phyloP scores from a whole-genome alignment of 2,797 vertebrate species.

The Jordanella pulchra region DNA sequence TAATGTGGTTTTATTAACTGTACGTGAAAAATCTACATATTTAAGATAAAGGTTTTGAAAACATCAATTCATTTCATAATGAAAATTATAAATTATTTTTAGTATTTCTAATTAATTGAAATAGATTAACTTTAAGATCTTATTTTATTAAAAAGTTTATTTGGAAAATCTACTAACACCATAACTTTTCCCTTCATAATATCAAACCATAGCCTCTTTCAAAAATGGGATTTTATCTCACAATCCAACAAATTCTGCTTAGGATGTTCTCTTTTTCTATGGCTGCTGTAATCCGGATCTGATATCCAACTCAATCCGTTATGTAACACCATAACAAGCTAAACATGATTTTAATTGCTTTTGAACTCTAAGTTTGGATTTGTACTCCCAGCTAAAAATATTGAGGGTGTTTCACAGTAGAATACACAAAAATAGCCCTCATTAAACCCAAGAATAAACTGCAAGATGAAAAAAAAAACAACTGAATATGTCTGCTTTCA shows the following conservation, averaged over 20 bases:
- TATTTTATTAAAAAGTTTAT: not conserved
- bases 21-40: too few species aligned
- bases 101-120: too few species aligned
- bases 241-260: too few species aligned
- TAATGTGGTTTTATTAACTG: too few species aligned
- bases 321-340: not conserved
- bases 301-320: not conserved
- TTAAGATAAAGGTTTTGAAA: too few species aligned
- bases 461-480: slow-evolving; percentile 17
- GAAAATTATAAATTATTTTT: too few species aligned
- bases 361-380: not conserved
- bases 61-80: too few species aligned
- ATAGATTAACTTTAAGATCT: too few species aligned
- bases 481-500: slow-evolving; percentile 2
- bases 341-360: slow-evolving; percentile 1
- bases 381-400: not conserved
- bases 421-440: slow-evolving; percentile 32
- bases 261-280: not conserved
- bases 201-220: not conserved
- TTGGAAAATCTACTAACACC: not conserved
- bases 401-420: not conserved
- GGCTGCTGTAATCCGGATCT: not conserved
- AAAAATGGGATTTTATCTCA: not conserved
- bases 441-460: slow-evolving; percentile 41
- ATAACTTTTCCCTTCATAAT: not conserved